These are phyloP conservation scores for Cyrtorhinus lividipennis DNA, from an alignment of 1,140 invertebrate genomes.

Conservation along the genomic window DNA sequence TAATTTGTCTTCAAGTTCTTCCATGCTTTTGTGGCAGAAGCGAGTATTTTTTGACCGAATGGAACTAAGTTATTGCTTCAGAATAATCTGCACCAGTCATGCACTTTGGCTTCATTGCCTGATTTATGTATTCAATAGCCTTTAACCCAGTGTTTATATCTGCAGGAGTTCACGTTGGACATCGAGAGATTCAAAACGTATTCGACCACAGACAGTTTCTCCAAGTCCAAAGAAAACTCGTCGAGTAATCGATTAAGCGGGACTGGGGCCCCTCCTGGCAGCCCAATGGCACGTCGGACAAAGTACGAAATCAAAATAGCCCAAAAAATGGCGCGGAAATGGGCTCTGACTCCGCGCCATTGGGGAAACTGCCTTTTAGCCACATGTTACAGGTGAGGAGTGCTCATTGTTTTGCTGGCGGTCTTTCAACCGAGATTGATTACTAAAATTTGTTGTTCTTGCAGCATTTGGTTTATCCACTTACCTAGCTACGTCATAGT, in stretches of 20 bases:
- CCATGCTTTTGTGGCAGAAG: too few relatives aligned
- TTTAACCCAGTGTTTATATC: too few relatives aligned
- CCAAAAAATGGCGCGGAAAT: conserved; percentile 70
- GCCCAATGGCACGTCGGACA: conserved; percentile 82
- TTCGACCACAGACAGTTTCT: not conserved
- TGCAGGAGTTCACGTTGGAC: conserved; percentile 37
- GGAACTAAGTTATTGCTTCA: too few relatives aligned
- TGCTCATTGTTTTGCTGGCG: too few relatives aligned
- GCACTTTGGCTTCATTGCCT: too few relatives aligned
- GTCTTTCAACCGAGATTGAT: too few relatives aligned
- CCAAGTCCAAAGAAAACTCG: not conserved
- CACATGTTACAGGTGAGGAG: conserved; percentile 61
- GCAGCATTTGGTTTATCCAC: conserved; percentile 93
- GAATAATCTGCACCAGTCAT: too few relatives aligned
- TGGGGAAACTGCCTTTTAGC: conserved; percentile 86
- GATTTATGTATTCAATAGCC: too few relatives aligned
- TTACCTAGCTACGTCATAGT: conserved; percentile 60
- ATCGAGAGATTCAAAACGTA: conserved; percentile 27
- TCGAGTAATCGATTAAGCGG: conserved; percentile 24
- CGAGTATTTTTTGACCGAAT: too few relatives aligned
- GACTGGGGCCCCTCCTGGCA: conserved; percentile 48
- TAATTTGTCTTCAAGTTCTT: too few relatives aligned
- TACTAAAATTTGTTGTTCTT: too few relatives aligned
- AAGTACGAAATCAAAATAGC: conserved; percentile 89
- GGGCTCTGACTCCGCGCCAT: conserved; percentile 50